Evolutionary conservation across 2,888 invertebrate genomes (phyloP).

Genomic region (Thymelicus acteon): DNA sequence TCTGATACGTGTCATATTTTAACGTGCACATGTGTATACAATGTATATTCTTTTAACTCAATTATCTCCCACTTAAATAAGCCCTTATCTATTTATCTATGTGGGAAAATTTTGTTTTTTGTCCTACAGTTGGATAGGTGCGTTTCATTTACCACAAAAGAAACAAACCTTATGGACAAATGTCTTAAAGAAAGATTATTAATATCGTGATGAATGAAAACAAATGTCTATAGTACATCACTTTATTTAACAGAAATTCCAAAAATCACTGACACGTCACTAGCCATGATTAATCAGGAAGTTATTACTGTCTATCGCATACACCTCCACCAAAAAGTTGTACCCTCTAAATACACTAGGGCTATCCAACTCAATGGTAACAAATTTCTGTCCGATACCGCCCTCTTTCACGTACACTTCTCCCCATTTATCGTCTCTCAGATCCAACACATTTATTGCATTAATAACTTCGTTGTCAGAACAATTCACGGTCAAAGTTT

Average conservation of each 20-base stretch:
- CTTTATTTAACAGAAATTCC: not conserved
- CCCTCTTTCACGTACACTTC: conserved; percentile 64
- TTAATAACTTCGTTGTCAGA: conserved; percentile 65
- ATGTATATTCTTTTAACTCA: no score
- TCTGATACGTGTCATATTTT: no score
- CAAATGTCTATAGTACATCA: no score
- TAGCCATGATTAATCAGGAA: conserved; percentile 60
- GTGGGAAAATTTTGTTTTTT: no score
- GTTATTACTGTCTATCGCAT: conserved; percentile 57
- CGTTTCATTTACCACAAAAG: no score
- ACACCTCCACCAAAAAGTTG: conserved; percentile 71
- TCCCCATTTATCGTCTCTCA: conserved; percentile 66
- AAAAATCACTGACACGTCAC: conserved; percentile 24
- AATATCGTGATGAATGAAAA: no score
- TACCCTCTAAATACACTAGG: conserved; percentile 67
- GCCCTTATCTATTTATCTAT: no score
- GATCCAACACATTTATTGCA: conserved; percentile 64
- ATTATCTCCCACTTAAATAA: no score
- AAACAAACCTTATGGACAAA: no score
- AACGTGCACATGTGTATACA: no score
- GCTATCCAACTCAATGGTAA: conserved; percentile 66
- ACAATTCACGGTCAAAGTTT: conserved; percentile 64
- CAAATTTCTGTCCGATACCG: conserved; percentile 65
- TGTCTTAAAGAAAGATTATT: no score
- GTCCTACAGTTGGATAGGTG: no score